These are phyloP conservation scores for Apamea crenata DNA, from an alignment of 2,888 invertebrate genomes.

Conservation along the genomic window DNA sequence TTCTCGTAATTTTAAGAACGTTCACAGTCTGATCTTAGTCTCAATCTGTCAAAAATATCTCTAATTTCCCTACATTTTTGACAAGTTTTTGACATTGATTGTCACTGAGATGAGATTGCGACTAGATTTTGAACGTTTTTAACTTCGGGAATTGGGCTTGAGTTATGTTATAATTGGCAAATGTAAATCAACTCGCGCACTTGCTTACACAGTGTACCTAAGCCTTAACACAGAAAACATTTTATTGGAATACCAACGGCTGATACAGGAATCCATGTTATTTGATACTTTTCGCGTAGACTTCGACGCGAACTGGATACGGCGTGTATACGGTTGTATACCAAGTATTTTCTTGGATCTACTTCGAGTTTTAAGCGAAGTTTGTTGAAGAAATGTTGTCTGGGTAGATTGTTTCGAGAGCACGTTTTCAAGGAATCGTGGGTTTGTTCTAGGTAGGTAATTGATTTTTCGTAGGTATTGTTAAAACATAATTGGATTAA, in stretches of 20 bases:
- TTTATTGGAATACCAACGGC: conserved; percentile 66
- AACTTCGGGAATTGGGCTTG: too few species aligned
- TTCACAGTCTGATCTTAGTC: too few species aligned
- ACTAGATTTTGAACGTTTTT: too few species aligned
- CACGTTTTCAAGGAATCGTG: not conserved
- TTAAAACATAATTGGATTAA: too few species aligned
- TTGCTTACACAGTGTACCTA: not conserved
- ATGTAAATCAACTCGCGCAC: not conserved
- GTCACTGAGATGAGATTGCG: too few species aligned
- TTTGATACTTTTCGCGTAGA: conserved; percentile 54
- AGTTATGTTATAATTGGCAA: not conserved
- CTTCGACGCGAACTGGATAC: conserved; percentile 15
- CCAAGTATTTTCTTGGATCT: conserved; percentile 10
- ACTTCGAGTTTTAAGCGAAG: not conserved
- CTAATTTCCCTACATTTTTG: too few species aligned
- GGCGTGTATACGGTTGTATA: conserved; percentile 3
- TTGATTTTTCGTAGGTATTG: not conserved
- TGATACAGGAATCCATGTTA: conserved; percentile 57
- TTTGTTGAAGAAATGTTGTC: conserved; percentile 28
- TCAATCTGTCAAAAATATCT: too few species aligned
- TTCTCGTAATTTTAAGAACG: too few species aligned
- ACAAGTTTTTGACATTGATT: too few species aligned
- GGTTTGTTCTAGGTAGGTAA: not conserved
- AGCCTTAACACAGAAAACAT: conserved; percentile 38
- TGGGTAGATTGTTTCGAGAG: conserved; percentile 3